Evolutionary conservation across 2,113 vertebrate genomes (phyloP).

Genomic region (Atrichornis clamosus): DNA sequence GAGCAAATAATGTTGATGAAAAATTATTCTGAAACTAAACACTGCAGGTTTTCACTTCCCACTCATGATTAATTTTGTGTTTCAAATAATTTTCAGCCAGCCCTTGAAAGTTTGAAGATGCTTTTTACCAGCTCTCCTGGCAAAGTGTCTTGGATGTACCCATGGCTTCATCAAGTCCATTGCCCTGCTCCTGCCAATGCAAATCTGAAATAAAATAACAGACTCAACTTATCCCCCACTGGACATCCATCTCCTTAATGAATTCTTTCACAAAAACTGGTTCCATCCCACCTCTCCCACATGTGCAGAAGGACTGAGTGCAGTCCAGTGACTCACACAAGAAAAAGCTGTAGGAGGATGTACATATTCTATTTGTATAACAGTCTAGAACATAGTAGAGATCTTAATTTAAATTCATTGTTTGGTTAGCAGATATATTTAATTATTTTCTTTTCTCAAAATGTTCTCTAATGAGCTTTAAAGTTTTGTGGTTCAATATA

Average conservation of each 20-base stretch:
- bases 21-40: neutral
- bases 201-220: neutral
- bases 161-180: accelerated
- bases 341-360: neutral
- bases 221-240: neutral
- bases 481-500: neutral
- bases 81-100: conserved; percentile 53
- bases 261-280: neutral
- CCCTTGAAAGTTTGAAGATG: neutral
- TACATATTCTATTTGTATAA: neutral
- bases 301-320: neutral
- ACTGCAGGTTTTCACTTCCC: neutral
- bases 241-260: neutral
- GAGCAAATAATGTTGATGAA: neutral
- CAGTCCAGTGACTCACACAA: neutral
- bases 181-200: neutral
- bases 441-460: neutral
- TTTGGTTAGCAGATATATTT: neutral
- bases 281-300: neutral
- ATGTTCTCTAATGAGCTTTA: neutral
- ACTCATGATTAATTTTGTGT: neutral
- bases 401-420: neutral
- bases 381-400: neutral
- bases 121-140: neutral
- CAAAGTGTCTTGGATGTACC: neutral